These are phyloP conservation scores for Apus apus DNA, from an alignment of 2,113 vertebrate genomes.

Conservation along the genomic window DNA sequence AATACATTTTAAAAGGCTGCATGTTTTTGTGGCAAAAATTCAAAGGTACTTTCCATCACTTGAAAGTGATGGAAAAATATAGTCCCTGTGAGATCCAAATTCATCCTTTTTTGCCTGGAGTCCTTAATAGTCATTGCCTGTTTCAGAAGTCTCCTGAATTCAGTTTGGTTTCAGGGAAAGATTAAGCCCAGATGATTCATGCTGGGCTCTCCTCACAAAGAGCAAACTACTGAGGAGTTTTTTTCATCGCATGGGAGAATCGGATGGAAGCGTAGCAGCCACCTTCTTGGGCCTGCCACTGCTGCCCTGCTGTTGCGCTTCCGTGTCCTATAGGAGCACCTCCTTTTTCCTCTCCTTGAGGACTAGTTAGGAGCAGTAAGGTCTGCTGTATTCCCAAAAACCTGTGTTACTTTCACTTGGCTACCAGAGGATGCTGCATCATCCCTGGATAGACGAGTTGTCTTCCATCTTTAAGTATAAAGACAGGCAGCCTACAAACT, in stretches of 20 bases:
- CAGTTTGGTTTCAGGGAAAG: not conserved
- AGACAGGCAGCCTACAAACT: not conserved
- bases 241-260: not conserved
- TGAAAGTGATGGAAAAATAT: not conserved
- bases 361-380: not conserved
- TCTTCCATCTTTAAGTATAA: not conserved
- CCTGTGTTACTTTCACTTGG: not conserved
- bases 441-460: not conserved
- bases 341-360: not conserved
- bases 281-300: not conserved
- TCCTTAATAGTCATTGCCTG: not conserved
- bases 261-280: not conserved
- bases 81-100: not conserved
- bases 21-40: not conserved
- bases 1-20: not conserved
- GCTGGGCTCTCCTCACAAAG: not conserved
- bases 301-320: fast-evolving
- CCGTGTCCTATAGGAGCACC: fast-evolving
- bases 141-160: not conserved
- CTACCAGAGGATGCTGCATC: not conserved
- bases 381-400: not conserved
- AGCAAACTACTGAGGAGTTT: not conserved
- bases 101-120: not conserved
- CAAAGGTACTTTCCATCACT: not conserved
- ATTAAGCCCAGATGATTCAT: not conserved